Conservation (phyloP, 2,797 vertebrate species). For the Eidolon dupreanum region DNA sequence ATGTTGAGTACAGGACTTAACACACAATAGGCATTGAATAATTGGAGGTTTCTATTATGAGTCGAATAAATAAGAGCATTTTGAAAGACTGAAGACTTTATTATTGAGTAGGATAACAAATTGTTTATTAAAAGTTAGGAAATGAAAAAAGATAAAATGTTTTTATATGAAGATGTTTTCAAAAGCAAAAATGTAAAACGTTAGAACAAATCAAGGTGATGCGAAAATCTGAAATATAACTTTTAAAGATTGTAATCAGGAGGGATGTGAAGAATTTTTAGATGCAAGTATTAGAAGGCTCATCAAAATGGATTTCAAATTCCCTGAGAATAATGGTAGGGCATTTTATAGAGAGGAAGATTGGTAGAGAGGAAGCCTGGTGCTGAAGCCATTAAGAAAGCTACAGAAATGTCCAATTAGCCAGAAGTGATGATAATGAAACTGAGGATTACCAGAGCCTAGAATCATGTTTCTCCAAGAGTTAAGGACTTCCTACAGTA, state of each 20-base stretch:
- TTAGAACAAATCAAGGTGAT: slow-evolving; percentile 11
- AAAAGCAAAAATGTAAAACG: slow-evolving; percentile 29
- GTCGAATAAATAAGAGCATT: not conserved
- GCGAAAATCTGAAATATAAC: slow-evolving; percentile 11
- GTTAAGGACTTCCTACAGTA: not conserved
- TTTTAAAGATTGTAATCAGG: not conserved
- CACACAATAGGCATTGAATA: not conserved
- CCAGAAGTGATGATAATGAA: not conserved
- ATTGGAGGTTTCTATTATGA: not conserved
- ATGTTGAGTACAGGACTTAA: not conserved
- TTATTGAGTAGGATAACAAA: not conserved
- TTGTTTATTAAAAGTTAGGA: not conserved
- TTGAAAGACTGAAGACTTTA: not conserved
- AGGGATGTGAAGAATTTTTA: not conserved
- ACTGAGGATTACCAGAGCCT: not conserved
- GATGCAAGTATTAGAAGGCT: not conserved
- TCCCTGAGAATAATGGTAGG: not conserved
- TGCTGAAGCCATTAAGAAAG: not conserved
- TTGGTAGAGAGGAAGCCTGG: not conserved
- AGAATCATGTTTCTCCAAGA: not conserved
- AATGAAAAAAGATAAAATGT: not conserved
- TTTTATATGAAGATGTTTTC: slow-evolving; percentile 12
- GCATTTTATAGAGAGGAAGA: not conserved
- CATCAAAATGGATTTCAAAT: not conserved
- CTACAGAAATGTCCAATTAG: not conserved